Evolutionary conservation across 2,888 invertebrate genomes (phyloP).

Genomic region (Cephalotes varians): DNA sequence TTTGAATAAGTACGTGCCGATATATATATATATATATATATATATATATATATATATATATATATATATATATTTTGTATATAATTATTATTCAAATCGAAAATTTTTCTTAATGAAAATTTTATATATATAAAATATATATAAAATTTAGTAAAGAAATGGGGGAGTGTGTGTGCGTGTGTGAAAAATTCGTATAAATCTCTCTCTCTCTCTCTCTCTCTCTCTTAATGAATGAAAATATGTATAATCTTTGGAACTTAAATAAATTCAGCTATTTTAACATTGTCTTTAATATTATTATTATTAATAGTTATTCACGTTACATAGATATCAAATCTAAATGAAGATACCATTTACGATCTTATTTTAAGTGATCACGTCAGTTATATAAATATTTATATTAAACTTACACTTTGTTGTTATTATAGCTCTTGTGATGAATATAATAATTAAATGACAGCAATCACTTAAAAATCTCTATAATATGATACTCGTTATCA

Average conservation of each 20-base stretch:
- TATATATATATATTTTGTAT: too few species aligned
- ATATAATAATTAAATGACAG: constrained; percentile 45
- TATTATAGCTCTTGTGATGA: not conserved
- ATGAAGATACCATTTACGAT: constrained; percentile 21
- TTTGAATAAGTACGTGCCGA: constrained; percentile 6
- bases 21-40: not conserved
- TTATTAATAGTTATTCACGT: constrained; percentile 1
- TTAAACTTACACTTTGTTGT: constrained; percentile 30
- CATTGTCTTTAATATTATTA: not conserved
- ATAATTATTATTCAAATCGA: too few species aligned
- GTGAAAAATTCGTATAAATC: too few species aligned
- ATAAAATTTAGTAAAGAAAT: too few species aligned
- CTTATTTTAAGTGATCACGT: constrained; percentile 53
- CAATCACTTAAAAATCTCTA: constrained; percentile 54
- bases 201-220: not conserved
- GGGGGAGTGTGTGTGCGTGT: too few species aligned
- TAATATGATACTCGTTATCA: constrained; percentile 47
- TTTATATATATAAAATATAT: too few species aligned
- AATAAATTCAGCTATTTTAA: constrained; percentile 9
- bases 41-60: not conserved
- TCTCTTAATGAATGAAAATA: not conserved
- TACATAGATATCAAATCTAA: constrained; percentile 17
- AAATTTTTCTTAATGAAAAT: too few species aligned
- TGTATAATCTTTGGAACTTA: constrained; percentile 5
- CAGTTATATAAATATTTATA: constrained; percentile 22